phyloP scores from a whole-genome alignment of 2,113 vertebrate species.

The Barnardius zonarius region DNA sequence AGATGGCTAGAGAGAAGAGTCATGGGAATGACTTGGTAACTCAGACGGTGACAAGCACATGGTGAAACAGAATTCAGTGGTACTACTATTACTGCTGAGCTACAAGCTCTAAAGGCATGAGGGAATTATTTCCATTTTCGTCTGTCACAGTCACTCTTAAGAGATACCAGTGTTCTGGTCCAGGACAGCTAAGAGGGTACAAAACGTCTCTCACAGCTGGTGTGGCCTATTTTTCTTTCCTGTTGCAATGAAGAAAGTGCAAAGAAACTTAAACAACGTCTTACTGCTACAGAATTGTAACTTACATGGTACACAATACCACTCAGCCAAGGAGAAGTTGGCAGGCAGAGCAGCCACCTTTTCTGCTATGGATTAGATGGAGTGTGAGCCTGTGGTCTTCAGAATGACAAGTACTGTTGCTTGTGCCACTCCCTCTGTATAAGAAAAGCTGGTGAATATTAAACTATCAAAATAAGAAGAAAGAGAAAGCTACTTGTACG shows the following conservation, averaged over 20 bases:
- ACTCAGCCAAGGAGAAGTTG: background rate
- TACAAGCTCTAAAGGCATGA: background rate
- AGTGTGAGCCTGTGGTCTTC: background rate
- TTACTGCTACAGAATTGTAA: background rate
- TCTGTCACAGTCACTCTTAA: background rate
- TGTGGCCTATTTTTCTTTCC: background rate
- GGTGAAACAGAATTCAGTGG: background rate
- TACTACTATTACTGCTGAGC: background rate
- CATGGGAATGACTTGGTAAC: background rate
- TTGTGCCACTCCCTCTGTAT: background rate
- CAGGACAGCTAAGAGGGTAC: background rate
- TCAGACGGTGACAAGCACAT: fast-evolving
- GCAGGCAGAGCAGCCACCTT: background rate
- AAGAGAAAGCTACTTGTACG: background rate
- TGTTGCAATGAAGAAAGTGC: background rate
- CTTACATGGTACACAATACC: background rate
- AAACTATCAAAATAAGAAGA: background rate
- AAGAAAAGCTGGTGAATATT: background rate
- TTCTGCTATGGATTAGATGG: background rate
- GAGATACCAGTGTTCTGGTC: background rate
- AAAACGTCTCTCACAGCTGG: background rate
- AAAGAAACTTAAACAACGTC: background rate
- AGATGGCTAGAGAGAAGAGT: background rate
- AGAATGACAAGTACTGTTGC: background rate
- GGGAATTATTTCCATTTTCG: background rate